phyloP scores from a whole-genome alignment of 1,140 invertebrate species.

The Orius insidiosus region DNA sequence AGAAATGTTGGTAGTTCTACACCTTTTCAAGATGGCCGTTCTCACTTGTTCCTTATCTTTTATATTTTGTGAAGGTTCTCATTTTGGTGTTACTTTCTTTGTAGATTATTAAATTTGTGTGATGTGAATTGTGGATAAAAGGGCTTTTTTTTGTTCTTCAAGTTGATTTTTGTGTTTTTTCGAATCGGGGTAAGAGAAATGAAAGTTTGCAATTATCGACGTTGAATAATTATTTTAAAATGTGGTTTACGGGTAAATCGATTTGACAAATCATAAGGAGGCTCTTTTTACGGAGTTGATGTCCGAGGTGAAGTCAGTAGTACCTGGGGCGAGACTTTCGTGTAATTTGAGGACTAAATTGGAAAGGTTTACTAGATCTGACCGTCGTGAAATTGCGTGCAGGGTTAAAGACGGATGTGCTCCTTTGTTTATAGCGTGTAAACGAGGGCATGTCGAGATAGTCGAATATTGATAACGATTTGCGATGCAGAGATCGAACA shows the following conservation, averaged over 20 bases:
- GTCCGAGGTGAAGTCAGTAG: slow-evolving; percentile 44
- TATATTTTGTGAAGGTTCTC: too few relatives aligned
- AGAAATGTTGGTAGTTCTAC: too few relatives aligned
- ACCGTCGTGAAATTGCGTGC: slow-evolving; percentile 43
- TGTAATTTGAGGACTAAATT: slow-evolving; percentile 41
- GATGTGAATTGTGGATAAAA: too few relatives aligned
- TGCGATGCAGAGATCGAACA: slow-evolving; percentile 75
- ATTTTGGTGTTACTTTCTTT: too few relatives aligned
- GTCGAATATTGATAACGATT: slow-evolving; percentile 70
- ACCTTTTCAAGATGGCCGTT: too few relatives aligned
- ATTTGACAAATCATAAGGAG: slow-evolving; percentile 34
- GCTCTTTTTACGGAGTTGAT: slow-evolving; percentile 45
- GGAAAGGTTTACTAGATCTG: slow-evolving; percentile 37
- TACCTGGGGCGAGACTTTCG: slow-evolving; percentile 48
- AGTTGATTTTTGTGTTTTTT: too few relatives aligned
- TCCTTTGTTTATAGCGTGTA: slow-evolving; percentile 71
- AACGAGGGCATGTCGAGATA: slow-evolving; percentile 68
- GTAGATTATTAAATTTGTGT: too few relatives aligned
- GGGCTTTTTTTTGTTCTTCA: too few relatives aligned
- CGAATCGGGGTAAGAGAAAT: too few relatives aligned
- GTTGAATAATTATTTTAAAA: neutral
- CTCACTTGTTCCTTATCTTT: too few relatives aligned
- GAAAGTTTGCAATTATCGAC: too few relatives aligned
- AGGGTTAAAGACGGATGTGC: slow-evolving; percentile 57
- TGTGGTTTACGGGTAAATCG: slow-evolving; percentile 24